Evolutionary conservation across 2,797 vertebrate species (phyloP), one percentile per base, ranked within the genome.

Genomic region (Myotis pilosus): DNA sequence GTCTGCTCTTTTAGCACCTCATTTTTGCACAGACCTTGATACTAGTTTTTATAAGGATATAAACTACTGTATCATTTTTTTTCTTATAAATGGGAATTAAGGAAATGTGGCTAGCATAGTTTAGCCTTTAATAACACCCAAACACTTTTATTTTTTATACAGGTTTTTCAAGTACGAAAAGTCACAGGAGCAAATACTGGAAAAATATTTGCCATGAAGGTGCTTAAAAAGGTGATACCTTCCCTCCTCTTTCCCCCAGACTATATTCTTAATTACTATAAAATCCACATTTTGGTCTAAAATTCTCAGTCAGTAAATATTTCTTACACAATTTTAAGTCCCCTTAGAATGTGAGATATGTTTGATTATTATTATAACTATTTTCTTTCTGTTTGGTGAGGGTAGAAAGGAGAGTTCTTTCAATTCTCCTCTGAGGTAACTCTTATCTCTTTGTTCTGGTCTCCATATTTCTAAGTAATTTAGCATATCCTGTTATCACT

Each of bases 161-260:
- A 99, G 99, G 99, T 99, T 91, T 99, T 99, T 96, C 99, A 99
- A 98, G 99, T 99, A 91, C 98, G 99, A 76, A 99, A 99, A 98
- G 99, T 99, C 76, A 98, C 99, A 1, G 99, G 99, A 94, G 98
- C 98, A 76, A 98, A 99, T 97, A 99, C 99, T 5, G 99, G 99
- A 96, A 99, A 99, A 96, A 99, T 99, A 97, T 99, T 99, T 98
- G 99, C 99, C 60, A 99, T 99, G 99, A 99, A 99, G 95, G 99
- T 99, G 96, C 98, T 99, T 96, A 99, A 99, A 98, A 99, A 99
- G 99, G 99, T 99, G 98, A 98, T 89, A 89, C 17, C 28, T 71
- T 11, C 60, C 92, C 64, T 47, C 49, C 36, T 55, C 28, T 64
- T 82, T 64, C 13, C 25, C 20, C n/a, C 20, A 30, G 62, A 51